Conservation (phyloP, 37 sponge, comb jelly and placozoan species). For the Mnemiopsis leidyi region DNA sequence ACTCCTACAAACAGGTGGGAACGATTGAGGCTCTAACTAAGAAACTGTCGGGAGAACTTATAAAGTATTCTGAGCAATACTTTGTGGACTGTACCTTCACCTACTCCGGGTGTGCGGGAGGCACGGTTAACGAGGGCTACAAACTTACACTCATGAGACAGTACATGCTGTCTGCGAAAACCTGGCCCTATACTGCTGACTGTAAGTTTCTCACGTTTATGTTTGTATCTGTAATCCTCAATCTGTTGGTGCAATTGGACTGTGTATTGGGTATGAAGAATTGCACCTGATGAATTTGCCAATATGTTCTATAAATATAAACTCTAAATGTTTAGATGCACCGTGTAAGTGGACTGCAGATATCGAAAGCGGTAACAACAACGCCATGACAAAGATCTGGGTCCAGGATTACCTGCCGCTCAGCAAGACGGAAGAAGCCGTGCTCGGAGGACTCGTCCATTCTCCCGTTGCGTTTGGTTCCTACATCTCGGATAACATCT, state of each 20-base stretch:
- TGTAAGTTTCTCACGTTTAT: not conserved
- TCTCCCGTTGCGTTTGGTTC: slow-evolving; percentile 29
- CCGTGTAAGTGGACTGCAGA: not conserved
- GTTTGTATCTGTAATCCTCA: no score
- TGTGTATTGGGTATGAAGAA: not conserved
- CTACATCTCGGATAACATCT: not conserved
- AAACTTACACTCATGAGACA: not conserved
- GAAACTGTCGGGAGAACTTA: not conserved
- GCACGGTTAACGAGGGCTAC: not conserved
- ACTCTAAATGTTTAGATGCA: not conserved
- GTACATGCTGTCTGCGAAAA: no score
- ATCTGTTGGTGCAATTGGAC: not conserved
- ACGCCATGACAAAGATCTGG: slow-evolving; percentile 15
- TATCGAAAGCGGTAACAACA: not conserved
- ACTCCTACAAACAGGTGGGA: not conserved
- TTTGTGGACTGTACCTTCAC: not conserved
- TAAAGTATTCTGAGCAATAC: slow-evolving; percentile 18
- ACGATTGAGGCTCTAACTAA: not conserved
- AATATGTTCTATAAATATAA: not conserved
- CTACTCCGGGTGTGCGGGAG: not conserved
- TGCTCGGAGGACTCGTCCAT: not conserved
- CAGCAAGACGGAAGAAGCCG: not conserved
- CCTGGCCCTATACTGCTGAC: not conserved
- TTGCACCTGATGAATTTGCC: no score
- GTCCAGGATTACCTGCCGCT: not conserved